Evolutionary conservation across 2,113 vertebrate genomes (phyloP), one percentile per base, ranked within the genome.

Genomic region (Tragelaphus imberbis): DNA sequence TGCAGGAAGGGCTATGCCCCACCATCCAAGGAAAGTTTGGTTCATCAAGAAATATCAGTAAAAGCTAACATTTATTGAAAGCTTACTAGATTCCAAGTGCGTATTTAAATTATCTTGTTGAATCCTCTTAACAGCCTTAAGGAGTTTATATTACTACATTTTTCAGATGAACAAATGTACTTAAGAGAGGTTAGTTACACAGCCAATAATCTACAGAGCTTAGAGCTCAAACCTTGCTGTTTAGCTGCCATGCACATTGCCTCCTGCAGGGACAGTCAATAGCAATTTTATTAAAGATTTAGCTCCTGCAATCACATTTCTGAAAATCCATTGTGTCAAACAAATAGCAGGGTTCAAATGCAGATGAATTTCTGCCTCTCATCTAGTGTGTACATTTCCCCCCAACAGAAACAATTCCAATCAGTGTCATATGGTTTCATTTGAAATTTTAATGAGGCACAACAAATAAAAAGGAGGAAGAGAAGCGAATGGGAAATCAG

Each of bases 381-480:
- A 93, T 87, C 59, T 71, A 93, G 47, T 92, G 85, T 94, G 61
- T 92, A 98, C 80, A 95, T 95, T 97, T 91, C 21, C 47, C 61
- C 63, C 61, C 68, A 94, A 84, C 71, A 97, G 88, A 95, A 97
- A 97, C 94, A 97, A 96, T 96, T 96, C 94, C 79, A 97, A 95
- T 97, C 97, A 98, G 95, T 85, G 51, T 85, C 93, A 97, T 36
- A 97, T 61, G 56, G 91, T 82, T 89, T 93, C 95, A 96, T 94
- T 59, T 97, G 95, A 97, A 97, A 98, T 97, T 97, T 96, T 97
- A 97, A 98, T 98, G 94, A 98, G 97, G 77, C 85, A 95, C 65
- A 94, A 87, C 88, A 97, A 51, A 17, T 56, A 94, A 84, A 94
- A 96, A 93, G 8, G 49, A 40, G 14, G 25, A 97, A 92, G 30